Base-by-base conservation (phyloP, 2,113 vertebrate species). In the Etheostoma cragini region DNA sequence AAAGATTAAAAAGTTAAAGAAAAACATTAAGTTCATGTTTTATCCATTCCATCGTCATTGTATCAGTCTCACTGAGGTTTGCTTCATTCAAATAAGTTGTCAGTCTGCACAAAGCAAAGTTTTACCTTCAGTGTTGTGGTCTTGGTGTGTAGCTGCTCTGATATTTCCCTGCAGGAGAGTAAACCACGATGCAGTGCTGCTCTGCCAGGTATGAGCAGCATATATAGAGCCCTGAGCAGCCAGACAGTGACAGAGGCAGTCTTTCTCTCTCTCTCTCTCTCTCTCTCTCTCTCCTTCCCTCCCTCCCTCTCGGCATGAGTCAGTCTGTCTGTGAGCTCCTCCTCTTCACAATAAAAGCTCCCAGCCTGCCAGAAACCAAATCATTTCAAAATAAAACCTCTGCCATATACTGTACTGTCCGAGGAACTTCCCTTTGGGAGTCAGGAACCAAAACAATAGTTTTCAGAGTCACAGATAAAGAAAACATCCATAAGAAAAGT, bases 321-420 rank as follows among this genome's bases (percentile, higher is more conserved):
- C 93, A 94, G 91, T 84, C 79, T 72, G 88, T 90, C 89, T 89
- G 78, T 19, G 68, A 81, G 78, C 89, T 74, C 91, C 86, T 70
- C 87, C 85, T 54, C 84, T 87, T 80, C 93, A 94, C 75, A 92
- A 81, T 91, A 92, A 93, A 87, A 90, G 84, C 85, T 35, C 53
- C 10, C 16, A 50, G 70, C 50, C 78, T 78, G 52, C 54, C 42
- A 60, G 22, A 76, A 19, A 57, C 71, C 6, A 14, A 19, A 13
- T 56, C 30, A 68, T 81, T 91, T 88, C 91, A 93, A 22, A 93
- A 83, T 92, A 93, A 93, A 88, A 88, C 82, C 78, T 21, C 22
- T 26, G 14, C n/a, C 30, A 17, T 15, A 21, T 1, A 35, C 47
- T 42, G 35, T 12, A 38, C 53, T 72, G 58, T 72, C 26, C 0